Percentiles rank a stretch among this genome's conserved stretches.
These are phyloP conservation scores for Pachyseris speciosa DNA, from an alignment of 64 coral and sea anemone genomes.

Conservation along the genomic window DNA sequence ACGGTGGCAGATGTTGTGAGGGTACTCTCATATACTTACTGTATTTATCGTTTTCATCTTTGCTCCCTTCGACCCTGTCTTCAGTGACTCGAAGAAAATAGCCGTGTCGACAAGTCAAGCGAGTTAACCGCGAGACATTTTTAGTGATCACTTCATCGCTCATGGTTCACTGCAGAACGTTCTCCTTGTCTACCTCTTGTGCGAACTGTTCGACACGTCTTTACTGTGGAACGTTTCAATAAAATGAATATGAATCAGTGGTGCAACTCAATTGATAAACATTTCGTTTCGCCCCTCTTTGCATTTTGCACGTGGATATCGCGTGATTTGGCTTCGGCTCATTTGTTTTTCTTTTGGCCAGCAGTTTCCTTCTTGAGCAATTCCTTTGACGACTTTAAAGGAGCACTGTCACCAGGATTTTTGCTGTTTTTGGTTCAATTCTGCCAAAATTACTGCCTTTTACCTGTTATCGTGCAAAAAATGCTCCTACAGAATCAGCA, in stretches of 20 bases:
- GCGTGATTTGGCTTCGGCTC: too few species aligned
- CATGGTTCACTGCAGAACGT: background rate
- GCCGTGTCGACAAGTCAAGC: background rate
- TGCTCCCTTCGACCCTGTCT: background rate
- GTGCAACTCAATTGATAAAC: background rate
- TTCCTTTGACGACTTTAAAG: too few species aligned
- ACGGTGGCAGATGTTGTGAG: too few species aligned
- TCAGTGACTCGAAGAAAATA: slow-evolving; percentile 41
- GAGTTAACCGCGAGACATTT: background rate
- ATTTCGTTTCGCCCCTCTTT: background rate
- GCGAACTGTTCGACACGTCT: background rate
- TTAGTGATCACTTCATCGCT: background rate
- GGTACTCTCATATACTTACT: background rate
- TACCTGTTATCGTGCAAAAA: too few species aligned
- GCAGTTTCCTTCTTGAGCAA: too few species aligned
- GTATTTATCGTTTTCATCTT: slow-evolving; percentile 15
- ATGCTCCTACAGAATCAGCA: too few species aligned
- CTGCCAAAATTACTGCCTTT: too few species aligned
- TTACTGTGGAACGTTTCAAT: background rate
- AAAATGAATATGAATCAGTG: background rate
- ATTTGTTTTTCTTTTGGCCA: too few species aligned
- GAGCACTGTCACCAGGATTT: too few species aligned
- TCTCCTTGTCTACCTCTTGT: background rate
- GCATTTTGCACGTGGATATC: background rate
- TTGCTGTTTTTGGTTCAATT: too few species aligned